phyloP scores from a whole-genome alignment of 2,888 invertebrate species.

The Eupeodes luniger region DNA sequence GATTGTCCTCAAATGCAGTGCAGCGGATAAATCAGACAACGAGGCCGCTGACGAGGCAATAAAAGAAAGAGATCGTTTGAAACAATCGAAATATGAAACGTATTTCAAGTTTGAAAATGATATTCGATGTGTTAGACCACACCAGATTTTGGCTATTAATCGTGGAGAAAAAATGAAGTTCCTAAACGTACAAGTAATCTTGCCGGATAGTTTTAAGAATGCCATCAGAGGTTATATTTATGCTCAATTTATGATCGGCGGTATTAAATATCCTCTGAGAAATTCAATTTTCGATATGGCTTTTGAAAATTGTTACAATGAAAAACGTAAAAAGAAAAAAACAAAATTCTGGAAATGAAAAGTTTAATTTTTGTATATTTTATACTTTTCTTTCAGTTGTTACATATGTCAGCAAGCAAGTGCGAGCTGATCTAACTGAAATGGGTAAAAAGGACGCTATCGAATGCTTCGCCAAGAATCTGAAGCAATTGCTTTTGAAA shows the following conservation, averaged over 20 bases:
- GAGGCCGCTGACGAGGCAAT: background rate
- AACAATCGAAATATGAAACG: constrained; percentile 88
- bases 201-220: constrained; percentile 88
- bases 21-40: constrained; percentile 82
- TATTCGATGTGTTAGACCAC: constrained; percentile 89
- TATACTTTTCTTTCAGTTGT: constrained; percentile 84
- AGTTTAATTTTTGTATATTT: background rate
- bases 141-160: constrained; percentile 95
- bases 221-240: constrained; percentile 86
- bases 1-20: constrained; percentile 86
- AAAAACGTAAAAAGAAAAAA: constrained; percentile 83
- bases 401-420: constrained; percentile 88
- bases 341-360: constrained; percentile 76
- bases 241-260: constrained; percentile 83
- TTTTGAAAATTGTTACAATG: constrained; percentile 87
- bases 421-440: constrained; percentile 89
- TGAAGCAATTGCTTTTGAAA: constrained; percentile 92
- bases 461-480: constrained; percentile 92
- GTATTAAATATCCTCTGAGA: constrained; percentile 82
- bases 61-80: constrained; percentile 79
- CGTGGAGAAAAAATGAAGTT: constrained; percentile 93
- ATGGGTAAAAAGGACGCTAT: constrained; percentile 92
- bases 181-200: constrained; percentile 89
- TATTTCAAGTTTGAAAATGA: constrained; percentile 91
- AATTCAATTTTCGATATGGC: constrained; percentile 85